phyloP scores from a whole-genome alignment of 2,888 invertebrate species.

The Melieria crassipennis region DNA sequence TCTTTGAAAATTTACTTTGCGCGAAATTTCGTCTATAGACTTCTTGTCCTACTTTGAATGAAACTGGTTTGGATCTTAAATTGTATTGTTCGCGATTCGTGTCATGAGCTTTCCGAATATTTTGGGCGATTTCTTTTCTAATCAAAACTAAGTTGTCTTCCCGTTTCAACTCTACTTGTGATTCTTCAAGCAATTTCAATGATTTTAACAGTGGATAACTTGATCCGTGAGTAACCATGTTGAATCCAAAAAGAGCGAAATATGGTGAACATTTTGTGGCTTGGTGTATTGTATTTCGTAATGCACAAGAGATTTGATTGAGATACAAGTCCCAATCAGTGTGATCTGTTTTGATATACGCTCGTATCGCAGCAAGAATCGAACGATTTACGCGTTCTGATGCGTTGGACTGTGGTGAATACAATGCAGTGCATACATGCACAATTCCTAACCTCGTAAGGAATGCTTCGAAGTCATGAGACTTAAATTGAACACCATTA shows the following conservation, averaged over 20 bases:
- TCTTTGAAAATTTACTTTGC: no score
- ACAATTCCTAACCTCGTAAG: slow-evolving; percentile 32
- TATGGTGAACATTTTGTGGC: slow-evolving; percentile 23
- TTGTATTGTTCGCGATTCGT: slow-evolving; percentile 18
- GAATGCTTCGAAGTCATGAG: slow-evolving; percentile 35
- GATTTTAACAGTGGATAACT: slow-evolving; percentile 14
- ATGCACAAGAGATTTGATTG: slow-evolving; percentile 13
- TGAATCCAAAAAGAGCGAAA: slow-evolving; percentile 15
- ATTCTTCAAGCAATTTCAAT: slow-evolving; percentile 19
- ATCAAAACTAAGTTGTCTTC: slow-evolving; percentile 16
- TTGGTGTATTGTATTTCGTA: slow-evolving; percentile 23
- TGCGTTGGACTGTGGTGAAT: slow-evolving; percentile 55
- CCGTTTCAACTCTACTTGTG: background rate
- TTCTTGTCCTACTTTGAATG: background rate
- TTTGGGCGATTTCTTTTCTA: slow-evolving; percentile 15
- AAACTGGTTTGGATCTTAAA: slow-evolving; percentile 10
- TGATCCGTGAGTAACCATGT: slow-evolving; percentile 30
- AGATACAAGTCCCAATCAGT: slow-evolving; percentile 39
- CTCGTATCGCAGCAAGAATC: slow-evolving; percentile 44
- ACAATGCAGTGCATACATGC: slow-evolving; percentile 44
- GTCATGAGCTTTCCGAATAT: slow-evolving; percentile 28
- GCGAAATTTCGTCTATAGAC: no score
- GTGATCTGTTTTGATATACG: slow-evolving; percentile 33
- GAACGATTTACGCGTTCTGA: slow-evolving; percentile 54
- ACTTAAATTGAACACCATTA: slow-evolving; percentile 47